Evolutionary conservation across 2,888 invertebrate genomes (phyloP).

Genomic region (Brachyptera risi): DNA sequence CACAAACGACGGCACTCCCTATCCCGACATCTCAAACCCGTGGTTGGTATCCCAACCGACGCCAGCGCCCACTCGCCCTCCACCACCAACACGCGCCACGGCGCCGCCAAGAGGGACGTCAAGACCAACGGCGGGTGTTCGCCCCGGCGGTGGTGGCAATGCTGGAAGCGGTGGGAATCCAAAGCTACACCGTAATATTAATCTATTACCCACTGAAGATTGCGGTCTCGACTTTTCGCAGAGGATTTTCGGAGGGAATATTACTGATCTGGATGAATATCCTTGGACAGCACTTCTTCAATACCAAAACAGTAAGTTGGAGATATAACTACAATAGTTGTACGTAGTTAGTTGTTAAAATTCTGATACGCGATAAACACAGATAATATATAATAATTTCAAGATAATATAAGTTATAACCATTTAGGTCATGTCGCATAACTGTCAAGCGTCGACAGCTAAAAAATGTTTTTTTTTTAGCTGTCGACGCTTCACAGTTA

Average conservation of each 20-base stretch:
- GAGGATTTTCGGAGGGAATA: constrained; percentile 10
- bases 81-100: neutral
- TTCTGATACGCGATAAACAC: too few species aligned
- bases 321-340: neutral
- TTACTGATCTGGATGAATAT: constrained; percentile 2
- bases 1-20: neutral
- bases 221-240: constrained; percentile 4
- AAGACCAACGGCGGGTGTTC: too few species aligned
- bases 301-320: constrained; percentile 5
- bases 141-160: too few species aligned
- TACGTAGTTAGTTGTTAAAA: too few species aligned
- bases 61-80: neutral
- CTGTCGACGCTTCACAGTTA: too few species aligned
- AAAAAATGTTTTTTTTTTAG: too few species aligned
- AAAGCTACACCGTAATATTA: constrained; percentile 3
- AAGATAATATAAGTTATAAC: too few species aligned
- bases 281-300: constrained; percentile 17
- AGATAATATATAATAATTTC: too few species aligned
- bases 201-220: neutral
- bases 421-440: too few species aligned
- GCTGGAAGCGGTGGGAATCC: too few species aligned
- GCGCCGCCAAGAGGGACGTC: too few species aligned
- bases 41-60: neutral
- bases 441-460: too few species aligned
- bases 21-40: neutral